Base-by-base conservation (phyloP, 2,113 vertebrate genomes). In the Cyphomyrus discorhynchus region DNA sequence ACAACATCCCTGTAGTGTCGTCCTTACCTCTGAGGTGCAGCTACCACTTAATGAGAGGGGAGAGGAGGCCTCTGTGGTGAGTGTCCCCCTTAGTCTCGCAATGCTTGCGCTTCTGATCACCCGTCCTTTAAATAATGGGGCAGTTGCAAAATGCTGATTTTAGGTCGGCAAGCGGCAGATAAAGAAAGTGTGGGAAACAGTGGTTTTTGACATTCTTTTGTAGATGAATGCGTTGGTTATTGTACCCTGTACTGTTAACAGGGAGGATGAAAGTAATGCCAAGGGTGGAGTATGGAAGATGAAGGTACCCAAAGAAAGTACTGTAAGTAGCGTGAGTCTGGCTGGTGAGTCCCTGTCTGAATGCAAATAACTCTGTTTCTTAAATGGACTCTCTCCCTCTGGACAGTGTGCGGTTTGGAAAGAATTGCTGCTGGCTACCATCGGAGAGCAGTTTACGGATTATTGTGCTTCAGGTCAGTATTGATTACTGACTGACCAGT, bases 211-310 rank as follows among this genome's bases (percentile, higher is more conserved):
- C 11, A 13, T 31, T 13, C 47, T 35, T 39, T 39, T 87, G 27
- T 87, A 24, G 7, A 27, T 84, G 42, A 21, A 46, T 11, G 9
- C n/a, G 15, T 87, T 56, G 31, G 49, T 53, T n/a, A 88, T 21
- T 62, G 35, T 58, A 31, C 19, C 19, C 53, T 88, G 53, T 62
- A n/a, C 56, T 13, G 35, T 66, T 56, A 58, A 58, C 87, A 88
- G 87, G 87, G 98, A 99, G 95, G 98, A 99, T 90, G 98, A 98
- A 94, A 98, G 97, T 94, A 99, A 99, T 92, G 97, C 98, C 58
- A 98, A 98, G 94, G 98, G 98, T 56, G 98, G 97, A 0, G 95
- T 97, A 19, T 99, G 98, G 98, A 98, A 99, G 95, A 99, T 98
- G 97, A 99, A 99, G 95, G 96, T 99, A 35, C 96, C 97, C 80